Conservation (phyloP, 1,140 invertebrate genomes). For the Lasioglossum albipes region DNA sequence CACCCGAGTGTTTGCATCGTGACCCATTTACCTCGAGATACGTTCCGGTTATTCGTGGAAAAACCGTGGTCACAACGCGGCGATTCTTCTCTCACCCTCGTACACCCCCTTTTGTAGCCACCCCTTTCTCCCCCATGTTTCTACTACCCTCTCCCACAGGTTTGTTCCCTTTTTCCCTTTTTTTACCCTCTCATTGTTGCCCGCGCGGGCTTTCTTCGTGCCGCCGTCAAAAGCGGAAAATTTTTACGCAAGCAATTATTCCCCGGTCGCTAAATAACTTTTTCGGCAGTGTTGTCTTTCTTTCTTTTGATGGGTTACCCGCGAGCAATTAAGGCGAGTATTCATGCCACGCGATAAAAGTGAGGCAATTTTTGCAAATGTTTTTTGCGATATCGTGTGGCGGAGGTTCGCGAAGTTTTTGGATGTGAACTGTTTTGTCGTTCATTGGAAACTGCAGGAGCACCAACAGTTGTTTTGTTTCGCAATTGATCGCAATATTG, state of each 20-base stretch:
- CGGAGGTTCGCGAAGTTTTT: no score
- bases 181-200: background rate
- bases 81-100: constrained; percentile 8
- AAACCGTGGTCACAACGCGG: background rate
- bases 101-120: constrained; percentile 12
- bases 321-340: constrained; percentile 13
- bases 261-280: constrained; percentile 25
- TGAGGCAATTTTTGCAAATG: no score
- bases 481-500: no score
- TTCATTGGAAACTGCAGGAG: no score
- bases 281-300: constrained; percentile 2
- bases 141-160: background rate
- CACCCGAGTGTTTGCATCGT: no score
- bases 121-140: constrained; percentile 1
- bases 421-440: no score
- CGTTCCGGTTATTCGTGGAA: no score
- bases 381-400: no score
- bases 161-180: background rate
- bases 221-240: background rate
- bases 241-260: constrained; percentile 37
- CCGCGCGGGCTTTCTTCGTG: background rate
- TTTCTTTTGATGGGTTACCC: background rate
- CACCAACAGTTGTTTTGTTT: no score
- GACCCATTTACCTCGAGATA: no score
- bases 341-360: no score